Conservation (phyloP, 2,797 vertebrate species). For the Sebastes goodei region DNA sequence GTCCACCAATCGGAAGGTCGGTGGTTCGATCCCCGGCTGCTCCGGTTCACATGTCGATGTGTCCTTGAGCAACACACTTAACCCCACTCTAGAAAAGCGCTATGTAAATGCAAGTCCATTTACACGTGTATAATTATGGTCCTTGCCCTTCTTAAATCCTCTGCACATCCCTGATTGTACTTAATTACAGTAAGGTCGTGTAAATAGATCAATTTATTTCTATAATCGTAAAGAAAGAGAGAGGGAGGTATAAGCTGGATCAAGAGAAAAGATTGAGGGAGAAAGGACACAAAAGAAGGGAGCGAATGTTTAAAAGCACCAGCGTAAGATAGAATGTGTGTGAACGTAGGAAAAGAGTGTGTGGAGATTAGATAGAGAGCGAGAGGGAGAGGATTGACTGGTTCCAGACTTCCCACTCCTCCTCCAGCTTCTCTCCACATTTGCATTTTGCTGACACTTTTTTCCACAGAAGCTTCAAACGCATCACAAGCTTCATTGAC, state of each 20-base stretch:
- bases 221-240: not conserved
- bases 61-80: too few species aligned
- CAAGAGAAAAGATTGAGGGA: not conserved
- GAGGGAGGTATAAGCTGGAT: not conserved
- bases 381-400: slow-evolving; percentile 8
- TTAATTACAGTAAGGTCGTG: not conserved
- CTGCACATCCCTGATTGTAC: not conserved
- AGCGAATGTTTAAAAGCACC: not conserved
- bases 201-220: not conserved
- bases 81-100: too few species aligned
- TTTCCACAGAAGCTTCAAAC: not conserved
- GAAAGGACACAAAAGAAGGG: not conserved
- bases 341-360: slow-evolving; percentile 4
- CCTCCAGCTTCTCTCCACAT: slow-evolving; percentile 5
- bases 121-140: too few species aligned
- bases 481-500: not conserved
- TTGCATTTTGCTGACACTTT: slow-evolving; percentile 7
- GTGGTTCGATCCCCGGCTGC: too few species aligned
- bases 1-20: too few species aligned
- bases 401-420: slow-evolving; percentile 33
- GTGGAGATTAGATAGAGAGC: slow-evolving; percentile 22
- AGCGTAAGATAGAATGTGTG: not conserved
- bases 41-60: too few species aligned
- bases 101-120: too few species aligned
- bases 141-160: too few species aligned